phyloP scores from a whole-genome alignment of 2,797 vertebrate species.

The Centropyge bicolor region DNA sequence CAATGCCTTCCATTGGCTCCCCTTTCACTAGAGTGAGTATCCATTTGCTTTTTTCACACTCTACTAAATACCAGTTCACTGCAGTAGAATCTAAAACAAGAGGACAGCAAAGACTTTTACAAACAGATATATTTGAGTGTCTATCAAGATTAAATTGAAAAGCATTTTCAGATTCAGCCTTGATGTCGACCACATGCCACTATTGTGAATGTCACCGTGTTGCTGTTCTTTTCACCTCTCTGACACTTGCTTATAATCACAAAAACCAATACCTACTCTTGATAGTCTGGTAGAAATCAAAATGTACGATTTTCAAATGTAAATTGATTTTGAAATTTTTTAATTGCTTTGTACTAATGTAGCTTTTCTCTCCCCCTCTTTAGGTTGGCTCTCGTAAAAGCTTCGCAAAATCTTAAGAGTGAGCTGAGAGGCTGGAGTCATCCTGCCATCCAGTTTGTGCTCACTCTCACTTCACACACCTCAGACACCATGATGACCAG shows the following conservation, averaged over 20 bases:
- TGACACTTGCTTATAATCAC: constrained; percentile 67
- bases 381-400: constrained; percentile 80
- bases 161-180: not conserved
- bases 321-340: not conserved
- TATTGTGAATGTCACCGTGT: constrained; percentile 64
- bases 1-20: constrained; percentile 93
- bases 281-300: not conserved
- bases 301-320: not conserved
- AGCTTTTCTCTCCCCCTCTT: constrained; percentile 22
- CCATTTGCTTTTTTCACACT: constrained; percentile 40
- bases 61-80: constrained; percentile 2
- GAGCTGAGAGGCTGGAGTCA: constrained; percentile 53
- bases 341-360: constrained; percentile 21
- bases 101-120: not conserved
- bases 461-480: constrained; percentile 51
- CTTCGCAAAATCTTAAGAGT: constrained; percentile 43
- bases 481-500: constrained; percentile 67
- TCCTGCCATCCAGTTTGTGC: constrained; percentile 53
- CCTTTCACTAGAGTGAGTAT: constrained; percentile 94
- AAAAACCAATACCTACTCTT: constrained; percentile 1
- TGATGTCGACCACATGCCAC: constrained; percentile 39
- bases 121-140: not conserved
- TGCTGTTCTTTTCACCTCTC: constrained; percentile 63
- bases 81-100: not conserved
- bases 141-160: not conserved